Percentiles rank a stretch among this genome's conserved stretches.
Conservation (phyloP, 2,113 vertebrate species). For the Ardeotis arabs region DNA sequence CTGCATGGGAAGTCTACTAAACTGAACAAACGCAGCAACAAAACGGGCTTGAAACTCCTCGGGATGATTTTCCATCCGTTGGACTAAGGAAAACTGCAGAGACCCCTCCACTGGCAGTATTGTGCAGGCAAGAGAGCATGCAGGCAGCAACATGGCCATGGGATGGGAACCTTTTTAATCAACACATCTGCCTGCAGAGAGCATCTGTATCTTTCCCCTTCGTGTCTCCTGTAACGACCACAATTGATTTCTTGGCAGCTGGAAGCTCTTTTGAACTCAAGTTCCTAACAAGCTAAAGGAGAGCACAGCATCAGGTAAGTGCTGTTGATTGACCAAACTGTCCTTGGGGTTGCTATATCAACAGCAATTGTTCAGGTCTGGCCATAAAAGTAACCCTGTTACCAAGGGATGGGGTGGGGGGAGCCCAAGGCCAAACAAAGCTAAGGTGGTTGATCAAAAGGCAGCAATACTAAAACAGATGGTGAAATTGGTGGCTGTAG, state of each 20-base stretch:
- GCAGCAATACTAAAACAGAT: neutral
- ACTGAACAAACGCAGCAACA: neutral
- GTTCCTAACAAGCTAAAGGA: neutral
- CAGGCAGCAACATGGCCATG: fast-evolving
- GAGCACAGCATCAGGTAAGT: neutral
- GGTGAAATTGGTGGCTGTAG: neutral
- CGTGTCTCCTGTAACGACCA: neutral
- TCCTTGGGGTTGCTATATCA: neutral
- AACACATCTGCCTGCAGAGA: neutral
- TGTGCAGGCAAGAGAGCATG: neutral
- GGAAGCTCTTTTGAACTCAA: neutral
- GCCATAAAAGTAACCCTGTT: neutral
- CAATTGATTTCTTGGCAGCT: neutral
- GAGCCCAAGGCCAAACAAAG: neutral
- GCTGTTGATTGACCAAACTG: neutral
- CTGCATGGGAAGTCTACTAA: neutral
- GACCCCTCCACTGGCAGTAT: neutral
- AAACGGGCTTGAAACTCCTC: neutral
- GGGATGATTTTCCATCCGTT: neutral
- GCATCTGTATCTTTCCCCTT: neutral
- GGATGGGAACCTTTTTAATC: neutral
- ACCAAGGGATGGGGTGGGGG: neutral
- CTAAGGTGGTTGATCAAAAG: neutral
- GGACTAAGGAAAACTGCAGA: neutral
- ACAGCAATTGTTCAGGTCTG: neutral